Base-by-base conservation (phyloP, 2,113 vertebrate species). In the Cyanoliseus patagonus region DNA sequence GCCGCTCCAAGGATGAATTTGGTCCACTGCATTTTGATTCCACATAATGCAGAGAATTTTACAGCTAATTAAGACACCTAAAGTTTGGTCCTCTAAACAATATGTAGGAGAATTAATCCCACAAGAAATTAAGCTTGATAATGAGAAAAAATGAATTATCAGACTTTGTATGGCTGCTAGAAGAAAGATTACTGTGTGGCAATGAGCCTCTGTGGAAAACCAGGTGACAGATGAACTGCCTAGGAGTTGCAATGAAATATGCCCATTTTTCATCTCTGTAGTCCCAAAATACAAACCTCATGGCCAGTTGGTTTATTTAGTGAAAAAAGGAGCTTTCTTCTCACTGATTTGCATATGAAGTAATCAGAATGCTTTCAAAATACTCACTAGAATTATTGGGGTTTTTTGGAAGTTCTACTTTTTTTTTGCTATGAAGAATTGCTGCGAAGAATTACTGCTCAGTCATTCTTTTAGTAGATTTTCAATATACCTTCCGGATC, bases 41-140 rank as follows among this genome's bases (percentile, higher is more conserved):
- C 41, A 90, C 57, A 5, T 83, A 70, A 83, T 91, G 33, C 22
- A 67, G 51, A 89, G 19, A 68, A 75, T 92, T 91, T 82, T 47
- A 41, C 9, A 35, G 0, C 3, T 46, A 86, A 89, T 83, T 88
- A 24, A 30, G 82, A 61, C 52, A 59, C 23, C 73, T 83, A 63
- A 62, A 83, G 92, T 84, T 88, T 77, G 59, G 44, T 88, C 51
- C 64, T 90, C 86, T 88, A 72, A 86, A 85, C 19, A 78, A 52
- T 27, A 6, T 62, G 30, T 74, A 55, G 59, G 35, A 90, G 67
- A 93, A 86, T 91, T 83, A 88, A 82, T 88, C 81, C 61, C 73
- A 63, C 33, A 70, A 78, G 73, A 83, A 87, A 94, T 94, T 72
- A 90, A 91, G 57, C 24, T 90, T 93, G 57, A 70, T 91, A 96